Base-by-base conservation (phyloP, 2,888 invertebrate genomes). In the Hirtodrosophila trivittata region DNA sequence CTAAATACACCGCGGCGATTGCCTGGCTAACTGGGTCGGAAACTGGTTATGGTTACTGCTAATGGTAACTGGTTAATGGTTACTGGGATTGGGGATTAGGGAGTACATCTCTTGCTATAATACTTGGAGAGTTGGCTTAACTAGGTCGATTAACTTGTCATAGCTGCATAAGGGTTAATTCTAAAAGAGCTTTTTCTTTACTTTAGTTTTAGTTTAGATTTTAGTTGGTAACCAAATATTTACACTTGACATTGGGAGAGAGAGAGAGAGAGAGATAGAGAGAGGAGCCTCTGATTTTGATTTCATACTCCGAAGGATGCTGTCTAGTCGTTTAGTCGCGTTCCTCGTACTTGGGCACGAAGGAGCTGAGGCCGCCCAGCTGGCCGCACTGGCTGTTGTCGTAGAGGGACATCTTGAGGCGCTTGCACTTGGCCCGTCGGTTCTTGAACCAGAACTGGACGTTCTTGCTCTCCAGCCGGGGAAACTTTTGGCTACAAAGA, bases 361-460 rank as follows among this genome's bases (percentile, higher is more conserved):
- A 91, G 10, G 90, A 87, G 46, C 89, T 88, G 0, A 87, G 68
- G 1, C 88, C 89, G 4, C 88, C 80, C 35, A 91, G 77, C 57
- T 90, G 89, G 3, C 85, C 69, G 75, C 90, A 89, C 55, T 89
- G 90, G 18, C 89, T 87, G 59, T 88, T 85, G 87, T 96, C 96
- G 88, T 96, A 96, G 37, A 96, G 91, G 0, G 96, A 95, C 96
- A 97, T 96, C 91, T 97, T 97, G 88, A 98, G 92, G 62, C 99
- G 93, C 92, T 99, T 99, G 91, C 98, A 98, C 92, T 99, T 99
- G 78, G 99, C 99, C 57, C 99, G 93, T 37, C 99, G 95, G 90
- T 99, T 99, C 91, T 98, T 98, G 92, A 98, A 99, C 99, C 99
- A 99, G 91, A 99, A 98, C 91, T 99, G 99, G 75, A 99, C 98